Evolutionary conservation across 2,888 invertebrate genomes (phyloP), one percentile per base, ranked within the genome.

Genomic region (Chaetogeoica ovagalla): DNA sequence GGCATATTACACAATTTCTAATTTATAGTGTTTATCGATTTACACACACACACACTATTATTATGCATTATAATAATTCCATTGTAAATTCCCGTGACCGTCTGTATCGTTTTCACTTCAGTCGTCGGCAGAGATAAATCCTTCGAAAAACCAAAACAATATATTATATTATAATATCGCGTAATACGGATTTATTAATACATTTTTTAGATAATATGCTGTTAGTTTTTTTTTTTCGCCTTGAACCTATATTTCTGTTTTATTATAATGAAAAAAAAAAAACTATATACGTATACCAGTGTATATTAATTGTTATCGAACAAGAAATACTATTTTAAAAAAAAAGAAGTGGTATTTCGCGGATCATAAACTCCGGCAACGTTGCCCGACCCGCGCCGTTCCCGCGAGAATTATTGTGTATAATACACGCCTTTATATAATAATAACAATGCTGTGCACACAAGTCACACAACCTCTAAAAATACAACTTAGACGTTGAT

Each of bases 171-270:
- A 30, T 30, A 30, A n/a, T n/a, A n/a, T 39, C 43, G 1, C 17
- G 43, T 30, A 66, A 66, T 43, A 43, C 21, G 17, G 17, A 55
- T 55, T 19, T n/a, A n/a, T 55, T 17, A 30, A 52, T 52, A 52
- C 52, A 43, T n/a, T 43, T 30, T 23, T 69, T 23, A 43, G 68
- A 48, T 52, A 48, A 48, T 62, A 23, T 48, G n/a, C 30, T 13
- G 17, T n/a, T 55, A 52, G 63, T 73, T 62, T 62, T 73, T 30
- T n/a, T n/a, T n/a, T n/a, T n/a, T n/a, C n/a, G 63, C 73, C 74
- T 74, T 74, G 74, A 74, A 74, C 74, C 23, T 74, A 65, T 30
- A 55, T 74, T 37, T 60, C 43, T 43, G 23, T 74, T 74, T 6
- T 55, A 65, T 74, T 57, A 55, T 39, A 52, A 65, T 19, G n/a